Percentiles rank a stretch among this genome's conserved stretches.
Evolutionary conservation across 2,797 vertebrate genomes (phyloP).

Genomic region (Lutra lutra): DNA sequence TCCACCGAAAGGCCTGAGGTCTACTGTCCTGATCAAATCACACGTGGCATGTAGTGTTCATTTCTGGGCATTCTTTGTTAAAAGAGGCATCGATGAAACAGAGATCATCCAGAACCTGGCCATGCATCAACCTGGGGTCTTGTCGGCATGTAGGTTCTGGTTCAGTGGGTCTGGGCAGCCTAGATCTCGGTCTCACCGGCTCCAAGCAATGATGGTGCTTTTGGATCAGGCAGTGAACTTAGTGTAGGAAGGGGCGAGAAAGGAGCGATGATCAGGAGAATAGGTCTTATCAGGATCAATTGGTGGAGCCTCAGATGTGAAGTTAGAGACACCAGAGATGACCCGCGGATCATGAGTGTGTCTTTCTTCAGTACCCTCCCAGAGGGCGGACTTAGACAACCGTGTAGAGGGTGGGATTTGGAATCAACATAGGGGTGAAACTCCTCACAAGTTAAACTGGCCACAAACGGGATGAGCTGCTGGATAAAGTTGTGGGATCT

Average conservation of each 20-base stretch:
- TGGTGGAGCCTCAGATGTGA: neutral
- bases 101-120: neutral
- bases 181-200: neutral
- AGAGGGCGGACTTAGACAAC: neutral
- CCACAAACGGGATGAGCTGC: too few relatives aligned
- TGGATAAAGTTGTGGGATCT: neutral
- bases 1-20: neutral
- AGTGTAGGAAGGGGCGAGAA: neutral
- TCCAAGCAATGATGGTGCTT: neutral
- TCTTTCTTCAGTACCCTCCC: neutral
- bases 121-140: too few relatives aligned
- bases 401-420: neutral
- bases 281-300: neutral
- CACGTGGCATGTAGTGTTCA: neutral
- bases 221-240: neutral
- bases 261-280: neutral
- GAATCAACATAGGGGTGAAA: neutral
- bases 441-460: neutral
- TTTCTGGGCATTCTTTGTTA: neutral
- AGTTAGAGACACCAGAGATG: neutral
- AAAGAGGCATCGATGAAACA: neutral
- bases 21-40: neutral
- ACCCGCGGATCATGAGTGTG: too few relatives aligned
- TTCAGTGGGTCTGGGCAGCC: neutral
- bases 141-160: neutral